Evolutionary conservation across 2,113 vertebrate species (phyloP), one percentile per base, ranked within the genome.

Genomic region (Xiphophorus hellerii): DNA sequence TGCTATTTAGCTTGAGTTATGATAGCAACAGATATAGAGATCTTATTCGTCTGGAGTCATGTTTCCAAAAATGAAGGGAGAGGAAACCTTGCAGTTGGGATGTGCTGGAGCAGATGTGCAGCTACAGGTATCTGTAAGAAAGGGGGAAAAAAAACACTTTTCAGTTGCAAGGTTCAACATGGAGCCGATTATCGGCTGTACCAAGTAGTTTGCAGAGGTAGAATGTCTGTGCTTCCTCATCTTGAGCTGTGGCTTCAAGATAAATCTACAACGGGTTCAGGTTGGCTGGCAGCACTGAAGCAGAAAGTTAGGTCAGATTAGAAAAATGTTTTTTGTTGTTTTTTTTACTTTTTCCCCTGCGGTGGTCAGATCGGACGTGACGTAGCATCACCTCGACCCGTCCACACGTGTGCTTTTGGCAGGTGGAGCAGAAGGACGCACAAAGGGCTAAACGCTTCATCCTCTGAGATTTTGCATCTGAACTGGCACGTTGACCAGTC

Each of bases 381-480:
- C 37, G 51, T 33, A 10, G 73, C 28, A 44, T 63, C 27, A 31
- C 25, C 70, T 69, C 3, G 44, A 33, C 44, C 65, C 20, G 4
- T 69, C 66, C 37, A 31, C 78, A 51, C n/a, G 14, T 78, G 27
- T 64, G 33, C 51, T 44, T 73, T 17, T 14, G 3, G 27, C 71
- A 28, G 79, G 65, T 60, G 68, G 62, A 29, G 62, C 62, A n/a
- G 35, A 39, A 54, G 22, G 17, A 29, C 20, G 17, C 13, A 54
- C 35, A 61, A 62, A 39, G 66, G 42, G 76, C 51, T 79, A 62
- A 84, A 81, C 2, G 73, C 83, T 73, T 90, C 84, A 88, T 87
- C 90, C 89, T 82, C 84, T 90, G 85, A 84, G 90, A 88, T 89
- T 91, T 92, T 88, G 65, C 54, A n/a, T 86, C 72, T 83, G 89